Conservation (phyloP, 2,797 vertebrate species). For the Poecilia wingei region DNA sequence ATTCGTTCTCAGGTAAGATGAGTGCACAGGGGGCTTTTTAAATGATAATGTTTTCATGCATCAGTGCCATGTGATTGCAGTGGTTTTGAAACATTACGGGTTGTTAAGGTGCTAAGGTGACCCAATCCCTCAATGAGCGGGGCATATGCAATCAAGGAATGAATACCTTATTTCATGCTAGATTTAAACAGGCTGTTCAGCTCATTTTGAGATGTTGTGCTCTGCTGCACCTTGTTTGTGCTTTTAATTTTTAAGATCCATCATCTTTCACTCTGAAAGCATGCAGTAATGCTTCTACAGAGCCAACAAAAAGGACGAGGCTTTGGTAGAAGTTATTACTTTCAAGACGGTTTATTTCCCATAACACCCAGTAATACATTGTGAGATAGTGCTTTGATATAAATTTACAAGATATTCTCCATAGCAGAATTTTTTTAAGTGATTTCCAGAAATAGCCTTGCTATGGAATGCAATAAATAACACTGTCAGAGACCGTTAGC, state of each 20-base stretch:
- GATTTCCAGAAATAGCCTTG: conserved; percentile 73
- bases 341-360: conserved; percentile 62
- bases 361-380: conserved; percentile 51
- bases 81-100: conserved; percentile 67
- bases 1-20: conserved; percentile 54
- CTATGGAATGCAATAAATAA: conserved; percentile 70
- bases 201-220: conserved; percentile 52
- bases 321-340: conserved; percentile 48
- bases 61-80: conserved; percentile 61
- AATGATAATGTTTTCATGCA: conserved; percentile 72
- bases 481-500: conserved; percentile 62
- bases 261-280: conserved; percentile 46
- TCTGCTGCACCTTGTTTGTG: conserved; percentile 46
- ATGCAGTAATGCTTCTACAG: conserved; percentile 45
- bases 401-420: conserved; percentile 52
- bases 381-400: conserved; percentile 51
- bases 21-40: conserved; percentile 47
- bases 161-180: conserved; percentile 77
- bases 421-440: conserved; percentile 48
- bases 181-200: conserved; percentile 59
- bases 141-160: conserved; percentile 59
- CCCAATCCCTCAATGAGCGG: conserved; percentile 47
- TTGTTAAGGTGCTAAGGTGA: conserved; percentile 64
- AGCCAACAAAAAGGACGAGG: conserved; percentile 39
- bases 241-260: conserved; percentile 56